These are phyloP conservation scores for Aspiorhynchus laticeps DNA, from an alignment of 2,113 vertebrate species.

Conservation along the genomic window DNA sequence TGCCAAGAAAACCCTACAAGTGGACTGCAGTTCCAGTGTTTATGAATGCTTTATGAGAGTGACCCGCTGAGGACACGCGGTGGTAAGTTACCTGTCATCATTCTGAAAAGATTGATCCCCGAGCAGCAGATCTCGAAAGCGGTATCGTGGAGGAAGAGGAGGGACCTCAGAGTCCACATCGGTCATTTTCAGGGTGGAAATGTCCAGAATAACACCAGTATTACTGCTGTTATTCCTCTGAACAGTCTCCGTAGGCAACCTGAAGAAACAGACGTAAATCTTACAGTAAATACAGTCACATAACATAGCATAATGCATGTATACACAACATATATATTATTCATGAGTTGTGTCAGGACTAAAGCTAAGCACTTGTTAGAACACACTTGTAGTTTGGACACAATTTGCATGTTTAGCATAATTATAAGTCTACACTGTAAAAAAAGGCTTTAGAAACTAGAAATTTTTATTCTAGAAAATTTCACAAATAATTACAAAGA, in stretches of 20 bases:
- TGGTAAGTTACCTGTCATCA: constrained; percentile 88
- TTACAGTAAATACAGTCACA: neutral
- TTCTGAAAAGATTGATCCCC: constrained; percentile 93
- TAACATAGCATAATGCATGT: neutral
- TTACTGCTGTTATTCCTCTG: constrained; percentile 79
- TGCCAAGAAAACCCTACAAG: neutral
- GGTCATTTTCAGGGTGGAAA: constrained; percentile 83
- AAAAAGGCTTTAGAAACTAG: neutral
- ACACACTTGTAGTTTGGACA: neutral
- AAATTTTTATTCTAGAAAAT: neutral
- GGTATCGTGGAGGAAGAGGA: constrained; percentile 91
- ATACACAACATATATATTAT: neutral
- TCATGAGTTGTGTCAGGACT: neutral
- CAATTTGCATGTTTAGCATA: neutral
- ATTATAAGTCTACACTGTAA: neutral
- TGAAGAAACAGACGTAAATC: constrained; percentile 58
- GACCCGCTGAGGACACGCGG: neutral
- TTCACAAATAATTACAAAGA: neutral
- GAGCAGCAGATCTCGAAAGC: constrained; percentile 92
- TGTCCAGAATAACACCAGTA: constrained; percentile 83
- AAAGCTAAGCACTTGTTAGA: neutral
- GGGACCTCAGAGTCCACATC: constrained; percentile 91
- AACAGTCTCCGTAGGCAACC: constrained; percentile 75
- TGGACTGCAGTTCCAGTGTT: neutral
- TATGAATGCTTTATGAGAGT: constrained; percentile 23